Conservation (phyloP, 2,888 invertebrate species). For the Prosapia bicincta region DNA sequence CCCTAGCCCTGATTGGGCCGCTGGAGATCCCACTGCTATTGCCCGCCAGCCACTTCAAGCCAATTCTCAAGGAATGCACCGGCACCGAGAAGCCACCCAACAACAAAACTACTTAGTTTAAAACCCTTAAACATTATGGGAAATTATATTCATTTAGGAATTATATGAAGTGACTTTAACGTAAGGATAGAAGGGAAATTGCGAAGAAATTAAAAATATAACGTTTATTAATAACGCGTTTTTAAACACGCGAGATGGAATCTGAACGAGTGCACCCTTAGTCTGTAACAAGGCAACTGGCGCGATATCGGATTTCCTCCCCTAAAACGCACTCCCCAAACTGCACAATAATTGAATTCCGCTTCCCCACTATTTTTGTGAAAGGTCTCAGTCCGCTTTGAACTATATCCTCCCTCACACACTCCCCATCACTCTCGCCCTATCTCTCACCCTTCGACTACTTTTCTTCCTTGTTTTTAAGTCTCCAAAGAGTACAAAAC, state of each 20-base stretch:
- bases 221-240: no score
- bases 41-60: background rate
- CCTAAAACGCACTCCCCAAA: background rate
- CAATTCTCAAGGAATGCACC: background rate
- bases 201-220: background rate
- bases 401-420: background rate
- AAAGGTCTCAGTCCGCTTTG: background rate
- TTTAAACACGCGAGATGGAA: background rate
- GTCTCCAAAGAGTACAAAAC: background rate
- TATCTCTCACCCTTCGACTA: background rate
- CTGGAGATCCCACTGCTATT: background rate
- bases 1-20: conserved; percentile 2
- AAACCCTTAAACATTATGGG: background rate
- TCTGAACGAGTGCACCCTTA: background rate
- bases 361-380: background rate
- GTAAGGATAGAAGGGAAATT: background rate
- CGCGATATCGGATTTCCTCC: background rate
- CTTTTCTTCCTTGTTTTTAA: background rate
- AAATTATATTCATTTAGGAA: no score
- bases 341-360: background rate
- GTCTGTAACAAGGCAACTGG: background rate
- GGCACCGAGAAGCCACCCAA: background rate
- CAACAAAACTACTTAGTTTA: background rate
- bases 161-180: background rate
- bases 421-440: background rate